phyloP scores from a whole-genome alignment of 1,140 invertebrate species.

The Hyles euphorbiae region DNA sequence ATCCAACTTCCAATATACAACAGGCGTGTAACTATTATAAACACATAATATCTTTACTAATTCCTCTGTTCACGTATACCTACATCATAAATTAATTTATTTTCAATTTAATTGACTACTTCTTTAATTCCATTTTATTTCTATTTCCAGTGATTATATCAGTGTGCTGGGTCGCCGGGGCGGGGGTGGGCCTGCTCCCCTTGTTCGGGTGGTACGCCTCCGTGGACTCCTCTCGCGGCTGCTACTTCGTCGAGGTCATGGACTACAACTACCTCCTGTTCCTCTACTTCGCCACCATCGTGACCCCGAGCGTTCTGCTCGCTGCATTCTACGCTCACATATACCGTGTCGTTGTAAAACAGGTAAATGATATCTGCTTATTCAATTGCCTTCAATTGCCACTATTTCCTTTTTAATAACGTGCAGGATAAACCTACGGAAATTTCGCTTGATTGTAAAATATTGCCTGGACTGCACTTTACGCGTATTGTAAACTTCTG shows the following conservation, averaged over 20 bases:
- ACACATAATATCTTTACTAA: too few relatives aligned
- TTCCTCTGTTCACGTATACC: too few relatives aligned
- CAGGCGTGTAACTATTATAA: too few relatives aligned
- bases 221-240: slow-evolving; percentile 75
- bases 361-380: slow-evolving; percentile 75
- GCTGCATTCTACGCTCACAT: slow-evolving; percentile 92
- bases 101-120: too few relatives aligned
- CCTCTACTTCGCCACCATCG: slow-evolving; percentile 91
- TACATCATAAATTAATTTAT: too few relatives aligned
- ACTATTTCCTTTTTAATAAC: slow-evolving; percentile 2
- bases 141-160: slow-evolving; percentile 86
- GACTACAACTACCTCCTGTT: slow-evolving; percentile 92
- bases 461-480: too few relatives aligned
- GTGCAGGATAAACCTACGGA: background rate
- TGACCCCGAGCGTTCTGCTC: slow-evolving; percentile 88
- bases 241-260: slow-evolving; percentile 91
- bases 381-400: background rate
- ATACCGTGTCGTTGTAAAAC: slow-evolving; percentile 90
- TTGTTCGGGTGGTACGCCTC: slow-evolving; percentile 89
- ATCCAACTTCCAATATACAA: too few relatives aligned
- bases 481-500: too few relatives aligned
- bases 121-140: too few relatives aligned
- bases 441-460: too few relatives aligned
- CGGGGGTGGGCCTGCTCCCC: slow-evolving; percentile 87
- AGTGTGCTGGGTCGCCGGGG: slow-evolving; percentile 88